Evolutionary conservation across 2,797 vertebrate species (phyloP), one percentile per base, ranked within the genome.

Genomic region (Scleropages formosus): DNA sequence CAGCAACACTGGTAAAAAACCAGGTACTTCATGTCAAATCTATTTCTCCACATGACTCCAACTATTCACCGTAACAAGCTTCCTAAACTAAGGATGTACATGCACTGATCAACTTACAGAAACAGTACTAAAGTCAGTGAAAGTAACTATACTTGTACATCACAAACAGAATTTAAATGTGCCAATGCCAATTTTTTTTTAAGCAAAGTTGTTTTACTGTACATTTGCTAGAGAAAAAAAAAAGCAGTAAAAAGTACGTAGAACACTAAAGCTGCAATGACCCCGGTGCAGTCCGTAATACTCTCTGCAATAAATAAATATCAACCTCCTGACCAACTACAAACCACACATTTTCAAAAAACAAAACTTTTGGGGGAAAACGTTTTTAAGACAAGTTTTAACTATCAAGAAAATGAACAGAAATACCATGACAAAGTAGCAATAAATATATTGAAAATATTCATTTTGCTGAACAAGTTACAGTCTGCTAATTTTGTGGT

Each of bases 1-100:
- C 49, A 9, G 82, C 87, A 91, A 93, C 86, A 88, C 87, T 87
- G 86, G 82, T 76, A 87, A 81, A 78, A 82, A 85, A 86, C 87
- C 89, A 81, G 87, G 73, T 78, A 77, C 51, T 77, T 73, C 44
- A 53, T 39, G 56, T 69, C 15, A 63, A 73, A 70, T 70, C 44
- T 10, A 75, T 11, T 65, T 62, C 63, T 18, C 27, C 20, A 53
- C 62, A 47, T n/a, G 13, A 56, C 66, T 58, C 60, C n/a, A 63
- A 74, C 31, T 58, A 71, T 63, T 56, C 22, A 78, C 58, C 67
- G 65, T 53, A 68, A 72, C 61, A 69, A 75, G 47, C 67, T 62
- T 63, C 72, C 67, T 70, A 58, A 73, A 78, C 62, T 59, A 71
- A 72, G 61, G 59, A 72, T 56, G 73, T 79, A 78, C 62, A 75